Percentiles rank a stretch among this genome's conserved stretches.
Evolutionary conservation across 1,140 invertebrate species (phyloP).

Genomic region (Archivesica marissinica): DNA sequence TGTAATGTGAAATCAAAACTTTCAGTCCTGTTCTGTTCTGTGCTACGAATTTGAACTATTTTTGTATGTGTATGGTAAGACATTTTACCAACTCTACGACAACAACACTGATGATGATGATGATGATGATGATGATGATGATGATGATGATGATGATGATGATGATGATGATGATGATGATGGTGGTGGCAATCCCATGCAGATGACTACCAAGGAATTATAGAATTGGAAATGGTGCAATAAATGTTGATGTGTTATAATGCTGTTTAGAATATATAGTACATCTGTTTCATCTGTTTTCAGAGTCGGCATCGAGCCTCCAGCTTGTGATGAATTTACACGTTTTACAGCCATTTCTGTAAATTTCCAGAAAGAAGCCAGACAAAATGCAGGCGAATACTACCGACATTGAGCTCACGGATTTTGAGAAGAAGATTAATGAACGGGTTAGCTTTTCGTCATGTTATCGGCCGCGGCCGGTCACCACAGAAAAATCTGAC

Average conservation of each 20-base stretch:
- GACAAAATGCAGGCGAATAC: slow-evolving; percentile 31
- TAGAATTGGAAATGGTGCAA: background rate
- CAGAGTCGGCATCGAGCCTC: background rate
- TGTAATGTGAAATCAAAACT: no score
- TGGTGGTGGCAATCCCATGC: no score
- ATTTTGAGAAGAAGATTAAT: slow-evolving; percentile 67
- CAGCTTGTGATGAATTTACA: background rate
- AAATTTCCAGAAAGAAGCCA: background rate
- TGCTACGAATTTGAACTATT: no score
- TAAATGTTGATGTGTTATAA: background rate
- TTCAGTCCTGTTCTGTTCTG: no score
- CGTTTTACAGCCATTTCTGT: background rate
- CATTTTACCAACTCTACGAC: no score
- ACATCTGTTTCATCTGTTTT: background rate
- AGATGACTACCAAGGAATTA: no score
- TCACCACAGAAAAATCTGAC: slow-evolving; percentile 80
- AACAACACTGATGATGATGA: no score
- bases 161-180: no score
- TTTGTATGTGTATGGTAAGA: no score
- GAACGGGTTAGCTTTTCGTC: slow-evolving; percentile 68
- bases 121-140: no score
- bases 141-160: no score
- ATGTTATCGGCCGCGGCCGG: slow-evolving; percentile 80
- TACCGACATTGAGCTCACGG: slow-evolving; percentile 35
- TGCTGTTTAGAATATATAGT: background rate